phyloP scores from a whole-genome alignment of 2,113 vertebrate genomes.

The Sakesphorus luctuosus region DNA sequence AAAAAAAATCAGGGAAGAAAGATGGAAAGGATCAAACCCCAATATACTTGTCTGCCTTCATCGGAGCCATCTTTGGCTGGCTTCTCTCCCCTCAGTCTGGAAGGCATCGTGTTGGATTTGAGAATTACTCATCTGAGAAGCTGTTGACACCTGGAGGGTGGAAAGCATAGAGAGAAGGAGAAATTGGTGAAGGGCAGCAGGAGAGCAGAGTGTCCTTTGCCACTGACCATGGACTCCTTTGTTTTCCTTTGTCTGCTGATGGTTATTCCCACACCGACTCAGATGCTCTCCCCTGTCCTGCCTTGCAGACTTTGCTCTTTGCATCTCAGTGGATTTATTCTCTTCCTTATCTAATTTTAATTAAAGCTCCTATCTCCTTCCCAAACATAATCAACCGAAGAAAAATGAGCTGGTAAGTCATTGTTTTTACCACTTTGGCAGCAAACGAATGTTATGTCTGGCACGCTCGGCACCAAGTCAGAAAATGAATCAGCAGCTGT shows the following conservation, averaged over 20 bases:
- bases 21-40: neutral
- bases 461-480: conserved; percentile 67
- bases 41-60: neutral
- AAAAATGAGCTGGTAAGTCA: conserved; percentile 70
- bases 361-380: conserved; percentile 9
- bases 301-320: neutral
- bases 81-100: neutral
- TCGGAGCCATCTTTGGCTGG: neutral
- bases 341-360: conserved; percentile 49
- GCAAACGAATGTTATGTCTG: conserved; percentile 72
- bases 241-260: neutral
- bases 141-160: neutral
- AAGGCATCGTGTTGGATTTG: neutral
- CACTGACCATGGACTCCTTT: neutral
- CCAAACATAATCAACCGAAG: conserved; percentile 27
- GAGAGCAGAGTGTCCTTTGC: neutral
- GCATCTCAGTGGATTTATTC: conserved; percentile 25
- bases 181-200: neutral
- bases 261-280: neutral
- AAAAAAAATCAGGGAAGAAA: neutral
- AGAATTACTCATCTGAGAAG: neutral
- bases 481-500: conserved; percentile 75
- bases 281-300: neutral
- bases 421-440: conserved; percentile 68
- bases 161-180: neutral